Conservation (phyloP, 2,888 invertebrate species). For the Apoderus coryli region DNA sequence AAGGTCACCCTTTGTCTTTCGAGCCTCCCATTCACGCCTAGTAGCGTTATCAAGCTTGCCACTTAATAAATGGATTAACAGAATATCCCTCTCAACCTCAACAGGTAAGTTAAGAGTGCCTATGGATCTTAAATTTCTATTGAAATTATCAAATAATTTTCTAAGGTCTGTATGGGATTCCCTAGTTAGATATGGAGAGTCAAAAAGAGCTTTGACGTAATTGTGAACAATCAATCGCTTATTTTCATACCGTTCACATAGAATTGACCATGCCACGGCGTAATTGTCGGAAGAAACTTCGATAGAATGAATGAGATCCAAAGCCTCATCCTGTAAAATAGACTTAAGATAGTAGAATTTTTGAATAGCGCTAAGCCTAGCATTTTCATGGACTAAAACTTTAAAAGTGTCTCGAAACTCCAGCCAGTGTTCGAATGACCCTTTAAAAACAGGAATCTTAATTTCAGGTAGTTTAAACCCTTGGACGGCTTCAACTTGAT, state of each 20-base stretch:
- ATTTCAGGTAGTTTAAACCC: too few relatives aligned
- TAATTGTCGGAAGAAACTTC: slow-evolving; percentile 14
- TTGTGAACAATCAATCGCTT: slow-evolving; percentile 14
- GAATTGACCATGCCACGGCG: slow-evolving; percentile 14
- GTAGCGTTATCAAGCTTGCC: slow-evolving; percentile 9
- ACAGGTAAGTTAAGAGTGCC: slow-evolving; percentile 8
- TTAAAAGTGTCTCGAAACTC: slow-evolving; percentile 6
- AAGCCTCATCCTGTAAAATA: not conserved
- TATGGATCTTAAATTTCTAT: slow-evolving; percentile 11
- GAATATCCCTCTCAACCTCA: slow-evolving; percentile 9
- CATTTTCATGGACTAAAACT: slow-evolving; percentile 3
- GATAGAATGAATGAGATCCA: slow-evolving; percentile 13
- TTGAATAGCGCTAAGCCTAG: not conserved
- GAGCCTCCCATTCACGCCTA: slow-evolving; percentile 9
- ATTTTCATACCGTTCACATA: slow-evolving; percentile 16
- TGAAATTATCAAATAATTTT: slow-evolving; percentile 11
- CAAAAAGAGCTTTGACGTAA: slow-evolving; percentile 16
- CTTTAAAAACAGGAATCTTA: too few relatives aligned
- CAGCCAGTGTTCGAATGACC: too few relatives aligned
- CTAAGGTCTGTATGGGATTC: slow-evolving; percentile 11
- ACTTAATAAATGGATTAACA: slow-evolving; percentile 12
- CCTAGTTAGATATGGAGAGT: slow-evolving; percentile 7
- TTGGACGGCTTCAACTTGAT: too few relatives aligned
- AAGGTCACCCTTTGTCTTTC: not conserved
- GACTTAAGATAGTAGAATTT: slow-evolving; percentile 7